Base-by-base conservation (phyloP, 2,797 vertebrate species). In the Phrynocephalus guinanensis region DNA sequence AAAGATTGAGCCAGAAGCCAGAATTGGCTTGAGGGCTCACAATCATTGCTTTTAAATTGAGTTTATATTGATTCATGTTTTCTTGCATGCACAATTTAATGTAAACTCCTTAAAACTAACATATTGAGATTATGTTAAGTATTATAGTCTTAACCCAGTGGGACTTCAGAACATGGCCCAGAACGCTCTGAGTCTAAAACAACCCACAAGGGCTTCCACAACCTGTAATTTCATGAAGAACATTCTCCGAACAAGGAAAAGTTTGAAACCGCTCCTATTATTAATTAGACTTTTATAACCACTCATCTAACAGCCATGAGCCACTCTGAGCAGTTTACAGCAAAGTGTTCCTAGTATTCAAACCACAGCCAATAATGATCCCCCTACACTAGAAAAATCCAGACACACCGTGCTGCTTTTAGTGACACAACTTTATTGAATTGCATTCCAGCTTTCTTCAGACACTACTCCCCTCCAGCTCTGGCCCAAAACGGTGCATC, bases 351-450 rank as follows among this genome's bases (percentile, higher is more conserved):
- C 38, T 44, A 48, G 30, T 50, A 26, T 3, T 33, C 11, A 73
- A 76, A 22, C 18, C 15, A 22, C 24, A 11, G n/a, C 18, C 1
- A 16, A 44, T 44, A 13, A 30, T 7, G 44, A 6, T 44, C 24
- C 24, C 26, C 38, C 28, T 24, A 4, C 4, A 38, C 22, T 52
- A 7, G 30, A 60, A 68, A 7, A 26, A 18, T 13, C 26, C n/a
- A 68, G 30, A 38, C 30, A 84, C 28, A 71, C 28, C 70, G 3
- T 7, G 48, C 28, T 71, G 16, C 2, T 79, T 79, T 84, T 24
- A 72, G 28, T 38, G 24, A 67, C 0, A 16, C 3, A 50, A 18
- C 28, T 88, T 88, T 88, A 88, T 85, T 88, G 78, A 85, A 44
- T 56, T 79, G 15, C 30, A 60, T n/a, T 80, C 52, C 33, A 18